phyloP scores from a whole-genome alignment of 2,113 vertebrate genomes.

The Cheirogaleus medius region DNA sequence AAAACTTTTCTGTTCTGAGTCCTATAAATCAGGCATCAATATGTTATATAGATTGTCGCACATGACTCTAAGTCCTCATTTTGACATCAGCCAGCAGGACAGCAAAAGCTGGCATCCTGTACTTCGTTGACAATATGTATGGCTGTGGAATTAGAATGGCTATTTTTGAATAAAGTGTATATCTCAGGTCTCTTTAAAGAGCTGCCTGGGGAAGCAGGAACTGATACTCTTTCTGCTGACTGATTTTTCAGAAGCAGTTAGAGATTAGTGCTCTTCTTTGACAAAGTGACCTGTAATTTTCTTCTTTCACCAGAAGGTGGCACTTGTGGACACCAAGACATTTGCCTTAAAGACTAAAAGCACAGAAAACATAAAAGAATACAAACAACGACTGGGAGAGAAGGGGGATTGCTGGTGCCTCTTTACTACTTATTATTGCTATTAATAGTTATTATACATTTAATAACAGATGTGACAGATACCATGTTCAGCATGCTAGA shows the following conservation, averaged over 20 bases:
- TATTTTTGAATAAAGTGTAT: not conserved
- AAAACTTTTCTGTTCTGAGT: not conserved
- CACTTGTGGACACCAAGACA: not conserved
- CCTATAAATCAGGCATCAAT: not conserved
- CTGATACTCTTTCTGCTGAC: not conserved
- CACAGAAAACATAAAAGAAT: not conserved
- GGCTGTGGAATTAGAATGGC: not conserved
- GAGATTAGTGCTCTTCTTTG: not conserved
- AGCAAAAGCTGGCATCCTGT: not conserved
- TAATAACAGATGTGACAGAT: not conserved
- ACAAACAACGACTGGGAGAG: not conserved
- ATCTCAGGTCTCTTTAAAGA: conserved; percentile 9
- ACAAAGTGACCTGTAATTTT: not conserved
- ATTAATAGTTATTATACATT: not conserved
- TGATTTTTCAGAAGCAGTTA: not conserved
- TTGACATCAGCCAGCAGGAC: not conserved
- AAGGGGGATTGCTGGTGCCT: not conserved
- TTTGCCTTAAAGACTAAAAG: not conserved
- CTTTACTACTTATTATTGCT: not conserved
- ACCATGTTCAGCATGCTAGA: not conserved
- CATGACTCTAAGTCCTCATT: not conserved
- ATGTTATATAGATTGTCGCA: not conserved
- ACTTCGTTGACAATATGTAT: not conserved
- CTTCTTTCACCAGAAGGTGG: conserved; percentile 54
- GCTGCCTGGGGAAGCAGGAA: not conserved